Evolutionary conservation across 2,888 invertebrate species (phyloP), one percentile per base, ranked within the genome.

Genomic region (Netelia virgata): DNA sequence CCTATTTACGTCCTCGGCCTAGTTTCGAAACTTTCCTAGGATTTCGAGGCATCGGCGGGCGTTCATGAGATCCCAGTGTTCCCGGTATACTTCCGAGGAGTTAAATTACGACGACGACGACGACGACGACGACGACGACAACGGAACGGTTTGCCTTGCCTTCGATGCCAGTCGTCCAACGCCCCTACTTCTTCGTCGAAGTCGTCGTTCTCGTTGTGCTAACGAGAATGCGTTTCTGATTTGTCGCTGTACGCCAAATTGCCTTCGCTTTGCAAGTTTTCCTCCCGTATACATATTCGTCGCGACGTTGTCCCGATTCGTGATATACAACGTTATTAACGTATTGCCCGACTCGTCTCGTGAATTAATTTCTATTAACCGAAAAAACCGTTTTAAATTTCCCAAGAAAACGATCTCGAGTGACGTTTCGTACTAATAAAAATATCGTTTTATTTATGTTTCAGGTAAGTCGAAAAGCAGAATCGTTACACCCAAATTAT

Each of bases 1-100:
- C 87, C 85, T 86, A 87, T 87, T 87, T 87, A 87, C 85, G 87
- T 85, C 77, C 82, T 86, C 87, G 87, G 85, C 86, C 87, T 86
- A 87, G 81, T 87, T 86, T 84, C 61, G 16, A 72, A 83, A 86
- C 81, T 80, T 87, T 79, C 68, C 77, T 55, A 41, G 59, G 43
- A 63, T 68, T 82, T 73, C 82, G n/a, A 77, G 73, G 81, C 76
- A 81, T 76, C 76, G 73, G 79, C 64, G 69, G 53, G 68, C 73
- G 59, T 73, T 79, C 69, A 55, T 68, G 83, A 83, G 81, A 83
- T 78, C 75, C 36, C 75, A 43, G 75, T 77, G 73, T 83, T 82
- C 78, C 66, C 85, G 28, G 77, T 55, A 61, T 59, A 74, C 77
- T 82, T 84, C 55, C 84, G 50, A 84, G 69, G 86, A 86, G 87